Base-by-base conservation (phyloP, 1,140 invertebrate genomes). In the Odontomachus brunneus region DNA sequence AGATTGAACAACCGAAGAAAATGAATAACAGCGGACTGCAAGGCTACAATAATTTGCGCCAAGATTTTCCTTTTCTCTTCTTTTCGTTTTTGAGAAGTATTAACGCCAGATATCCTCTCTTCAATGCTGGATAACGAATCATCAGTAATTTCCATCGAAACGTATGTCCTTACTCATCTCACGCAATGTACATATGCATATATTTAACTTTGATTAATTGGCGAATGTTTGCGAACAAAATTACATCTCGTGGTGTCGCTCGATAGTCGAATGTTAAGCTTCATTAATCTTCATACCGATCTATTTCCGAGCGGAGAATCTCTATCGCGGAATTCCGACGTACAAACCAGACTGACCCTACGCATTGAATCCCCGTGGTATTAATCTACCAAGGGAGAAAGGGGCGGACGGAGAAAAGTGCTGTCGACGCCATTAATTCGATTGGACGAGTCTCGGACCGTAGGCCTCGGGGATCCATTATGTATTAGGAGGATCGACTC, bases 371-470 rank as follows among this genome's bases (percentile, higher is more conserved):
- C 83, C 85, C 84, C 65, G 84, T 81, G 82, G 84, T 82, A 89
- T 91, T 90, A 91, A 78, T 90, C 83, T 85, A 85, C 80, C 66
- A 33, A 44, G 1, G 0, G 19, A n/a, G 38, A 75, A 33, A 14
- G 17, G 22, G 7, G 19, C n/a, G 11, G 11, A 19, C 17, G 5
- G 49, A 81, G 87, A 91, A 92, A 90, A 90, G 86, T 90, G 83
- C 73, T 84, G 82, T 69, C 82, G 51, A 81, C 63, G 75, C 88
- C 85, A 90, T 92, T 92, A 92, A 92, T 92, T 90, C 89, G 89
- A 90, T 92, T 92, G 90, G 89, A 90, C 81, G 84, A 91, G 83
- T 78, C 86, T 72, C 73, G 67, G 59, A 71, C 76, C 78, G 73
- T 84, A 82, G 83, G 44, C 83, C 82, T 86, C 76, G 57, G 86